Base-by-base conservation (phyloP, 2,888 invertebrate genomes). In the Drosophila flavopinicola region DNA sequence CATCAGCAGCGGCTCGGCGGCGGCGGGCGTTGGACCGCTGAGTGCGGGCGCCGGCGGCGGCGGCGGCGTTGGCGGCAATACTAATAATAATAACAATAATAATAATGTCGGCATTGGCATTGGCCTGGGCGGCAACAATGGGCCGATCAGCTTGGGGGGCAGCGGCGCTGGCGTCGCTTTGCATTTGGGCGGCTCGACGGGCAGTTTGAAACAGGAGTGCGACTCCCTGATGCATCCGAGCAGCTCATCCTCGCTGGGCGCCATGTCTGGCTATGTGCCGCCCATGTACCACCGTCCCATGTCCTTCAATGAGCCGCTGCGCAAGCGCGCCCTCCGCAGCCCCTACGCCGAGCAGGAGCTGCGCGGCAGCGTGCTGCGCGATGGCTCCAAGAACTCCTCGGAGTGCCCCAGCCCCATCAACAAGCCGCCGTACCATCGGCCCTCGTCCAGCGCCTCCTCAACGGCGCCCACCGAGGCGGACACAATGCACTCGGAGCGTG, bases 311-410 rank as follows among this genome's bases (percentile, higher is more conserved):
- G 92, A 92, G 72, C 90, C 91, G 59, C 88, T 91, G 49, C 89
- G 93, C 90, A 95, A 93, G 88, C 91, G 93, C 75, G 92, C 92
- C 69, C 91, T 93, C 79, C 92, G 93, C 79, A 93, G 90, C 90
- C 94, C 91, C n/a, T 91, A 90, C 66, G 88, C 88, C 64, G 91
- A 91, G 57, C 91, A 91, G 74, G 91, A 91, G 64, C 90, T 92
- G 58, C 92, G 94, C 73, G 94, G 94, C 39, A 94, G 94, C 66
- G 95, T 95, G 13, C 89, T 95, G 76, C 92, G 95, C 58, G 95
- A 95, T 86, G 91, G 91, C 45, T 91, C 91, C 17, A 91, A 91
- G 72, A 91, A 90, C 75, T 92, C 88, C 66, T 89, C 90, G 33
- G 91, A 91, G 57, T 91, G 92, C 72, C 92, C 92, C 39, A 91